Base-by-base conservation (phyloP, 2,888 invertebrate species). In the Cataglyphis albicans region DNA sequence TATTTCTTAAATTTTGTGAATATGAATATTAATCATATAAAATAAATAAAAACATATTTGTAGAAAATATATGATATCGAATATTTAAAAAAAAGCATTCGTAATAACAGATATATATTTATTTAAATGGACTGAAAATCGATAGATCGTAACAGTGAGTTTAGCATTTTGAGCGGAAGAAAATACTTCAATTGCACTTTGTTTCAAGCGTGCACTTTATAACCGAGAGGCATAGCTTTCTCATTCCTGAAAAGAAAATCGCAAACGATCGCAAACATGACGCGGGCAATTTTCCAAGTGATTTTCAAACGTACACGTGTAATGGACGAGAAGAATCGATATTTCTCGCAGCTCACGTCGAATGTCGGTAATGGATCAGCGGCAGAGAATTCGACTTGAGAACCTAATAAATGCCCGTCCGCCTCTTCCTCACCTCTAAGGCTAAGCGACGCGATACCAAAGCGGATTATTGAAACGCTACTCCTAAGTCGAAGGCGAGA, bases 401-500 rank as follows among this genome's bases (percentile, higher is more conserved):
- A 67, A 65, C 67, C 76, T 76, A 68, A 67, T 82, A 65, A 61
- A 65, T 67, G 52, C 48, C 52, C 52, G 67, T 25, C 59, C 41
- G 35, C 12, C 65, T 74, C 75, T 82, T 75, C 75, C 57, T 75
- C 81, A 63, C 75, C 12, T 75, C 57, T 55, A 25, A 21, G 41
- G 44, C 78, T 82, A 67, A 67, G 63, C 81, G 70, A 72, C 68
- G 78, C 84, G 86, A 89, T 85, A 84, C 82, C 82, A 83, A 89
- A 90, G 84, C 84, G 90, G 88, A 86, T 90, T 89, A 90, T 90
- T 86, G 89, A 84, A 84, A 85, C 83, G 86, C 76, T 74, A 32
- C 80, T 84, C 84, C 82, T n/a, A 70, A 84, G 84, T 84, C 82
- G 81, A 70, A 52, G 82, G 32, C 41, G 38, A 32, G 10, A 12